Evolutionary conservation across 2,888 invertebrate species (phyloP).

Genomic region (Carcina quercana): DNA sequence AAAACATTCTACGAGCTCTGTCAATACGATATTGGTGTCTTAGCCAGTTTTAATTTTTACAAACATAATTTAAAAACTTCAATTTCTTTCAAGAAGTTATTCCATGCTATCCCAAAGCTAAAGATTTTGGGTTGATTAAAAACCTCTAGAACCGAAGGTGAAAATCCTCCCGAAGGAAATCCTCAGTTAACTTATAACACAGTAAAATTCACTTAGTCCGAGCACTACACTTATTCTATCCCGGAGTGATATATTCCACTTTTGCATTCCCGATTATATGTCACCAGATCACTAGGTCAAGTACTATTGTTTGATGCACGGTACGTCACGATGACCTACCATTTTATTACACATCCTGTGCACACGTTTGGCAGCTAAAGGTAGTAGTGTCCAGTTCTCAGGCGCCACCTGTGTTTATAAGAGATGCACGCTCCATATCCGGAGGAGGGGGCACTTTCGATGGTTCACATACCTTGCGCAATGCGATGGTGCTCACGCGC

Average conservation of each 20-base stretch:
- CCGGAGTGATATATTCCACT: constrained; percentile 1
- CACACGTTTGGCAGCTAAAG: constrained; percentile 46
- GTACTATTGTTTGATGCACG: constrained; percentile 20
- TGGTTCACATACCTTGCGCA: constrained; percentile 65
- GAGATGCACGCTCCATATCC: constrained; percentile 63
- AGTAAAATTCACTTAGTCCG: background rate
- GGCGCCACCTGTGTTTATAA: constrained; percentile 69
- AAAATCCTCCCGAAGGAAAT: background rate
- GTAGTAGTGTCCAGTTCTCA: constrained; percentile 61
- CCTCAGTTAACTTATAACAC: background rate
- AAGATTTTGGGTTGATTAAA: too few species aligned
- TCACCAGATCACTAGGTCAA: constrained; percentile 43
- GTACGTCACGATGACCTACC: constrained; percentile 49
- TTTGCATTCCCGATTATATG: constrained; percentile 11
- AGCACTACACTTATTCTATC: constrained; percentile 15
- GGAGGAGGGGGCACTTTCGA: constrained; percentile 71
- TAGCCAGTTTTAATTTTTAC: too few species aligned
- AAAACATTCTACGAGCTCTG: too few species aligned
- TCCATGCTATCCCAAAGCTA: too few species aligned
- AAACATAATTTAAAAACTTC: too few species aligned
- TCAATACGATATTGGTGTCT: too few species aligned
- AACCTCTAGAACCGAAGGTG: too few species aligned
- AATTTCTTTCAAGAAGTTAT: too few species aligned
- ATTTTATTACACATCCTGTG: constrained; percentile 64
- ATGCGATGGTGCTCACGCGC: constrained; percentile 56